Conservation (phyloP, 1,140 invertebrate species). For the Mylabris phalerata region DNA sequence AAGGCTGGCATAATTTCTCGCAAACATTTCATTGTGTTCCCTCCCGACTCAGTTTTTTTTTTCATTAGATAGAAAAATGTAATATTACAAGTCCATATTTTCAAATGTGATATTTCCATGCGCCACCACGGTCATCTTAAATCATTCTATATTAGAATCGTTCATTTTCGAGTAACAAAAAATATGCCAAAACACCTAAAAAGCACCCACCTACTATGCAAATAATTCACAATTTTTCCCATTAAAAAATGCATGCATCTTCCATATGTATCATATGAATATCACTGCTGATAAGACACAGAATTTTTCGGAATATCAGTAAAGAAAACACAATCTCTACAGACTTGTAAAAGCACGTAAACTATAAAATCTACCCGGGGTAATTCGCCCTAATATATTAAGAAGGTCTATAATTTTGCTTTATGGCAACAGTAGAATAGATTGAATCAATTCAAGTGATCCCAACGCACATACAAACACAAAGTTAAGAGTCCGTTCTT, state of each 20-base stretch:
- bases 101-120: conserved; percentile 4
- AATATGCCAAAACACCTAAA: too few relatives aligned
- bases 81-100: conserved; percentile 14
- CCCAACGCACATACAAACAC: not conserved
- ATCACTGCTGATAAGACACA: too few relatives aligned
- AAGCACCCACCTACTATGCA: too few relatives aligned
- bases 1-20: too few relatives aligned
- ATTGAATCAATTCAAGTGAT: conserved; percentile 30
- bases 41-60: too few relatives aligned
- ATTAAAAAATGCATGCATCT: too few relatives aligned
- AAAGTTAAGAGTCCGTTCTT: conserved; percentile 26
- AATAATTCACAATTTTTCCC: too few relatives aligned
- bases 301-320: too few relatives aligned
- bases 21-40: too few relatives aligned
- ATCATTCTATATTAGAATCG: conserved; percentile 12
- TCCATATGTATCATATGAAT: too few relatives aligned
- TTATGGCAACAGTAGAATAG: conserved; percentile 26
- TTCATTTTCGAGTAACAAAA: not conserved
- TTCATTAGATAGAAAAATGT: not conserved
- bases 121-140: not conserved
- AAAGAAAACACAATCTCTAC: too few relatives aligned
- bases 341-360: too few relatives aligned
- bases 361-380: not conserved
- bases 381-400: conserved; percentile 29
- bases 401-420: conserved; percentile 29